Conservation (phyloP, 2,797 vertebrate genomes). For the Myiotriccus ornatus region DNA sequence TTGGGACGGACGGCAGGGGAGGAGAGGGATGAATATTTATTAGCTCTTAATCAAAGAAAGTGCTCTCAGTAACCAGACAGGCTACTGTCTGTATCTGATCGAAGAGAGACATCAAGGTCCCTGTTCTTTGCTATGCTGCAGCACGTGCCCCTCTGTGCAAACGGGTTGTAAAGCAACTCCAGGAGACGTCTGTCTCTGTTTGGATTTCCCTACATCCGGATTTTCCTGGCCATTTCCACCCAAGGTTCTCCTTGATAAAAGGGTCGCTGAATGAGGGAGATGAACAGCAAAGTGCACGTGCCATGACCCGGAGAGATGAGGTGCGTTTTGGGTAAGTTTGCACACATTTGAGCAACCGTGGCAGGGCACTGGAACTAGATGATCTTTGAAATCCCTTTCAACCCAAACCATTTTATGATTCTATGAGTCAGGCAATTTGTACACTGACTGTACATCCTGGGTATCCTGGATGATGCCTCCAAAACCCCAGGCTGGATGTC, state of each 20-base stretch:
- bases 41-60: constrained; percentile 67
- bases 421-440: not conserved
- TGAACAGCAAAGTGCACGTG: accelerated
- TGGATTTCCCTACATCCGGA: not conserved
- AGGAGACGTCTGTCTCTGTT: not conserved
- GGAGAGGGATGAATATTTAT: constrained; percentile 65
- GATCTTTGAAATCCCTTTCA: not conserved
- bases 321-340: not conserved
- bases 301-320: not conserved
- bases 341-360: not conserved
- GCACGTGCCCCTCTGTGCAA: not conserved
- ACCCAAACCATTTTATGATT: not conserved
- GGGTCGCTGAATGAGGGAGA: accelerated
- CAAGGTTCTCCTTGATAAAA: not conserved
- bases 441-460: too few species aligned
- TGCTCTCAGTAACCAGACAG: constrained; percentile 49
- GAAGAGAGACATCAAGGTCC: constrained; percentile 47
- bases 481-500: not conserved
- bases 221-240: not conserved
- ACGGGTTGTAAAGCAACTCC: not conserved
- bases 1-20: constrained; percentile 34
- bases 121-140: constrained; percentile 4
- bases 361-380: accelerated
- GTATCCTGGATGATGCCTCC: not conserved
- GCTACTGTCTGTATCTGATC: constrained; percentile 56